Evolutionary conservation across 2,113 vertebrate species (phyloP), one percentile per base, ranked within the genome.

Genomic region (Pitta sordida): DNA sequence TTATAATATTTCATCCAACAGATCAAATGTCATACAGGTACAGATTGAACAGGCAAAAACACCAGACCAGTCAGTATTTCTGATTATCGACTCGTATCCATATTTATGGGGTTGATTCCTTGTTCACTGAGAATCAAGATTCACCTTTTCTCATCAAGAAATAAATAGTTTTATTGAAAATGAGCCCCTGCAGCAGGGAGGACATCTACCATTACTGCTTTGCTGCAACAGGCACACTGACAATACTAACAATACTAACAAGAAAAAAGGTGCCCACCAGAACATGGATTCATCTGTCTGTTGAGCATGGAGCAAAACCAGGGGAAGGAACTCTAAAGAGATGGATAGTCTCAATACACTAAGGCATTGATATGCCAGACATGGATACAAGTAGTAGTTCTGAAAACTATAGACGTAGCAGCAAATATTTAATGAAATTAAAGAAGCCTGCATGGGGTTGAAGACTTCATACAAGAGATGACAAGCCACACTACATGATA

Each of bases 1-100:
- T 86, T 86, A 62, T 32, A 92, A 10, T 83, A 94, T 80, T 88
- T 92, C 64, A 94, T 74, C 82, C 23, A 90, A 88, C 53, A 88
- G 68, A 94, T 83, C 62, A 90, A 90, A 69, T 52, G 56, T 89
- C 27, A 90, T 23, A 37, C 5, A 56, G n/a, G 48, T 34, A 70
- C 21, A 55, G 64, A 92, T 2, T 82, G 64, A 81, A 84, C 19
- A 75, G 39, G 65, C 36, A 91, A 63, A 15, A 74, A 41, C 62
- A 78, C 27, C 46, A 93, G 60, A 55, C 64, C 44, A 59, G 11
- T 88, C 44, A 12, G 3, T 68, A 78, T 76, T 91, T 94, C 73
- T 86, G 34, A 78, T 78, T 78, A 51, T 5, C 9, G n/a, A 75
- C 29, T n/a, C 2, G 3, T 18, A 58, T 6, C 63, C 13, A 5